Conservation (phyloP, 2,888 invertebrate species). For the Andrena camellia region DNA sequence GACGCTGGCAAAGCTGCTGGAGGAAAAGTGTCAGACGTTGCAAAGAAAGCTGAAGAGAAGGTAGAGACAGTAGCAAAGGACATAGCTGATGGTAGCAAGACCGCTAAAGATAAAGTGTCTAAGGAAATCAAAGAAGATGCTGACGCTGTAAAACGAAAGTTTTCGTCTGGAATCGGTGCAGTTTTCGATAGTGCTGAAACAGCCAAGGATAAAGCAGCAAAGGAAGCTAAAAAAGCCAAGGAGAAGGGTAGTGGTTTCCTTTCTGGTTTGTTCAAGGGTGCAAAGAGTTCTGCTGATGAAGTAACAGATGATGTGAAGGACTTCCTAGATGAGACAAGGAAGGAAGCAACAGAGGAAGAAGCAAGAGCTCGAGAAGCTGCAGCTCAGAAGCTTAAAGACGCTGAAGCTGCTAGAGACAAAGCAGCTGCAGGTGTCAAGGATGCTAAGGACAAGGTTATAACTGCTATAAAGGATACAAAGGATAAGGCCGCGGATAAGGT, state of each 20-base stretch:
- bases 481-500: conserved; percentile 50
- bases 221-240: conserved; percentile 67
- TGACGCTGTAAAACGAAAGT: conserved; percentile 53
- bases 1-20: conserved; percentile 86
- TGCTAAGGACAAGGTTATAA: conserved; percentile 60
- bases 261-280: conserved; percentile 71
- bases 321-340: conserved; percentile 74
- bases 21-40: conserved; percentile 50
- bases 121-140: conserved; percentile 38
- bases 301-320: conserved; percentile 71
- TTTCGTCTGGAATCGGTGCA: conserved; percentile 50
- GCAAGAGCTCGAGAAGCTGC: conserved; percentile 80
- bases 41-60: conserved; percentile 48
- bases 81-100: conserved; percentile 52
- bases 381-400: conserved; percentile 68
- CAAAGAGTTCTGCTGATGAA: conserved; percentile 69
- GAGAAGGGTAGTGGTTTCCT: conserved; percentile 70
- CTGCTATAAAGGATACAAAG: conserved; percentile 45
- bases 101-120: conserved; percentile 56
- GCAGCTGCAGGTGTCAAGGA: conserved; percentile 4
- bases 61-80: conserved; percentile 40
- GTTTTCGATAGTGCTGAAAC: conserved; percentile 49
- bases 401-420: conserved; percentile 24
- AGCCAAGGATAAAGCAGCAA: conserved; percentile 54
- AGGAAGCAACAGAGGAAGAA: conserved; percentile 69